phyloP scores from a whole-genome alignment of 1,140 invertebrate genomes.

The Heliothis virescens region DNA sequence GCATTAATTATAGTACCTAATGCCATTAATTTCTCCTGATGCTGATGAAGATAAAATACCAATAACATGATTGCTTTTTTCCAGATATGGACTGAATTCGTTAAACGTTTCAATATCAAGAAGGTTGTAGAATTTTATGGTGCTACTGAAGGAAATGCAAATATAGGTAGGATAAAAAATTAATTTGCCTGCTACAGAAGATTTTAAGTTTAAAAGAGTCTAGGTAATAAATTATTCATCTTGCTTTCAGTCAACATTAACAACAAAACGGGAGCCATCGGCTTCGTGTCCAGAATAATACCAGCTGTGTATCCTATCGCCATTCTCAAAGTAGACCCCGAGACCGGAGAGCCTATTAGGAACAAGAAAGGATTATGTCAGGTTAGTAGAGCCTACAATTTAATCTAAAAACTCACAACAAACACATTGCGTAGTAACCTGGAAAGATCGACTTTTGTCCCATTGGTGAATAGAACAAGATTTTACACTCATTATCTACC shows the following conservation, averaged over 20 bases:
- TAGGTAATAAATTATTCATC: background rate
- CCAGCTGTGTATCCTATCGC: conserved; percentile 95
- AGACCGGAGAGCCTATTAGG: conserved; percentile 94
- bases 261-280: conserved; percentile 97
- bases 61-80: conserved; percentile 47
- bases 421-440: no score
- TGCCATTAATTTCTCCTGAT: no score
- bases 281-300: conserved; percentile 96
- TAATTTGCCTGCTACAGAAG: background rate
- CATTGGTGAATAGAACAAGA: no score
- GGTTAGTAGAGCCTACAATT: conserved; percentile 71
- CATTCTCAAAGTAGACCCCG: conserved; percentile 95
- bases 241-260: conserved; percentile 94
- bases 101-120: conserved; percentile 94
- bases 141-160: conserved; percentile 99
- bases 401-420: background rate
- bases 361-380: conserved; percentile 93
- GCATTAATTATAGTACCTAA: no score
- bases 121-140: conserved; percentile 98
- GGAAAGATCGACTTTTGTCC: background rate
- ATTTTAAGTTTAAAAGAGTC: background rate
- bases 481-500: no score
- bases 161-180: conserved; percentile 89
- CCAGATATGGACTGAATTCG: conserved; percentile 98
- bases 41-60: background rate